phyloP scores from a whole-genome alignment of 2,888 invertebrate species.

The Drosophila sordidula region DNA sequence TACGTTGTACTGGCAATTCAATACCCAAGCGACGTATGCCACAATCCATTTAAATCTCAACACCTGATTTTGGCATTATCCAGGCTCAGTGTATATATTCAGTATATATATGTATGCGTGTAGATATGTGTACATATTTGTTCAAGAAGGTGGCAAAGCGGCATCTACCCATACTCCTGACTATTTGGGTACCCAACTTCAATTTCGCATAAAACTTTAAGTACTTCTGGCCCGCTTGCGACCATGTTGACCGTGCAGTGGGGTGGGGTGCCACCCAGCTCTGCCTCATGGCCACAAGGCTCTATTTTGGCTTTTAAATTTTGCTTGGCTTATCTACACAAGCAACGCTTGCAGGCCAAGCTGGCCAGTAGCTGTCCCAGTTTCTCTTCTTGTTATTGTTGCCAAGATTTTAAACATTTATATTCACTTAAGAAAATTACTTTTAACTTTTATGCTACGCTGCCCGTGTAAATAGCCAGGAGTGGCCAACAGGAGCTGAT shows the following conservation, averaged over 20 bases:
- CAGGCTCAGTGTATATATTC: background rate
- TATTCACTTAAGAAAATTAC: constrained; percentile 83
- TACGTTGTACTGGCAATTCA: constrained; percentile 20
- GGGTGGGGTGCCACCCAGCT: background rate
- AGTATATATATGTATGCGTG: background rate
- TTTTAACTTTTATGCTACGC: constrained; percentile 65
- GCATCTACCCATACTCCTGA: constrained; percentile 6
- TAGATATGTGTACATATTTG: constrained; percentile 24
- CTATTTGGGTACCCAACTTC: constrained; percentile 59
- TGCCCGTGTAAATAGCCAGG: constrained; percentile 60
- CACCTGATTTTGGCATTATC: constrained; percentile 46
- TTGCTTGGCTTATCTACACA: constrained; percentile 54
- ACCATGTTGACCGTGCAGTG: constrained; percentile 45
- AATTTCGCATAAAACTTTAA: constrained; percentile 73
- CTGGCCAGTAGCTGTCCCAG: background rate
- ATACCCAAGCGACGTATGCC: constrained; percentile 24
- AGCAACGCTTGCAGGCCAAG: constrained; percentile 21
- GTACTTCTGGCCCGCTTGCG: constrained; percentile 64
- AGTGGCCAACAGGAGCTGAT: constrained; percentile 26
- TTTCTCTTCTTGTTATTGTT: constrained; percentile 36
- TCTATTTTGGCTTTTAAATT: constrained; percentile 68
- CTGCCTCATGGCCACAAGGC: constrained; percentile 19
- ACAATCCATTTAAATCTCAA: constrained; percentile 50
- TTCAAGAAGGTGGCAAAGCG: constrained; percentile 22
- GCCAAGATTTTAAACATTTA: constrained; percentile 73